Percentiles rank a stretch among this genome's conserved stretches.
Evolutionary conservation across 1,140 invertebrate species (phyloP).

Genomic region (Chymomyza costata): DNA sequence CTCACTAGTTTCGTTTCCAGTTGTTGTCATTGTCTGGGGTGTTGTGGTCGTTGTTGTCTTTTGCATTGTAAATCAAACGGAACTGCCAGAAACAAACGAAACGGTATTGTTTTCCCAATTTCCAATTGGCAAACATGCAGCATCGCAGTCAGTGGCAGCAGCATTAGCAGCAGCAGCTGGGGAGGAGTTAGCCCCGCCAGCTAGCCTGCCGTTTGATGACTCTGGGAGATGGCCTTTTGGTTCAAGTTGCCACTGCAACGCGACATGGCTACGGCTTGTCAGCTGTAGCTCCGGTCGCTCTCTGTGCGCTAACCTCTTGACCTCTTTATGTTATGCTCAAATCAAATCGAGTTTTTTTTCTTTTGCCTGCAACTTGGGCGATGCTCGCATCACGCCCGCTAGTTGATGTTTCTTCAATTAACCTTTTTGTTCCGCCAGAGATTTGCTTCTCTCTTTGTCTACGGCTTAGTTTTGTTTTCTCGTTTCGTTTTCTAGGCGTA

Average conservation of each 20-base stretch:
- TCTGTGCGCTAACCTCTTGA: slow-evolving; percentile 41
- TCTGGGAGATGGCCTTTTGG: slow-evolving; percentile 52
- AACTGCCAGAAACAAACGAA: slow-evolving; percentile 64
- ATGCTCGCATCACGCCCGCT: slow-evolving; percentile 63
- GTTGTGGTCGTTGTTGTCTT: neutral
- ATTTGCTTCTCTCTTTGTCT: neutral
- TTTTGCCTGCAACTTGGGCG: slow-evolving; percentile 54
- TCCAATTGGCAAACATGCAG: slow-evolving; percentile 59
- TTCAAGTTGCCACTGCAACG: slow-evolving; percentile 67
- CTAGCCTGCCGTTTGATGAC: slow-evolving; percentile 23
- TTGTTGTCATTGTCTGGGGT: neutral
- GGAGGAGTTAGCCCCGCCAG: no score
- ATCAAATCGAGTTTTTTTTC: slow-evolving; percentile 53
- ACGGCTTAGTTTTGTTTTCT: neutral
- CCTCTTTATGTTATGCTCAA: slow-evolving; percentile 58
- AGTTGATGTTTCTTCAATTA: slow-evolving; percentile 68
- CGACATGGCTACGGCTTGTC: slow-evolving; percentile 42
- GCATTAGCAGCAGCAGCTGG: no score
- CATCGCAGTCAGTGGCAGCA: no score
- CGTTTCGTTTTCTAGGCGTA: slow-evolving; percentile 42
- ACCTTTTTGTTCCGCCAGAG: no score
- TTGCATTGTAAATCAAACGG: slow-evolving; percentile 69
- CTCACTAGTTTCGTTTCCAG: slow-evolving; percentile 33
- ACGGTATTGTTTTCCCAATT: slow-evolving; percentile 53
- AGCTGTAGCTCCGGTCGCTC: slow-evolving; percentile 21